Base-by-base conservation (phyloP, 2,113 vertebrate genomes). In the Thalassarche chlororhynchos region DNA sequence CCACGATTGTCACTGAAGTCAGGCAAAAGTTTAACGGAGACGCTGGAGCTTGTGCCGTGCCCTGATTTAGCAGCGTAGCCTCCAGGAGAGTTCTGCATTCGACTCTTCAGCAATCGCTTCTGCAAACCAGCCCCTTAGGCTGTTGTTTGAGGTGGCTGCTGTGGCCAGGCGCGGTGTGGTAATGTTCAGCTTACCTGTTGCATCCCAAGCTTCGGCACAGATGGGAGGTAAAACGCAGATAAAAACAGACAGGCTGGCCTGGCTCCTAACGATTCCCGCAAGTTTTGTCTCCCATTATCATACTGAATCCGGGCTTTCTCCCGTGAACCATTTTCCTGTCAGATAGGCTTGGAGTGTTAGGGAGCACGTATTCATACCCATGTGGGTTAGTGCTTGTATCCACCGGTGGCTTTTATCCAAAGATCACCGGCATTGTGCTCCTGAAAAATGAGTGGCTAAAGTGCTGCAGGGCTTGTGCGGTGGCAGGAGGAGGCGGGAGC, bases 141-240 rank as follows among this genome's bases (percentile, higher is more conserved):
- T 52, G 70, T n/a, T 52, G 80, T 38, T 64, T 21, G 83, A 31
- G 76, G 94, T 66, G 78, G 58, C 83, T 64, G 85, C 85, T 23
- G 87, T n/a, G 75, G 65, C 77, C 55, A 15, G 76, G 79, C 51
- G 26, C 1, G 25, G 17, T 28, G 75, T 29, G 86, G 44, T 9
- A 9, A 21, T 4, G 34, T 4, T 72, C 85, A 36, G 34, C 46
- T 32, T 55, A 71, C 88, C 92, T 92, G 93, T 84, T 91, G 87
- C 78, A 38, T 77, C 81, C 78, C 1, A 0, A 34, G 19, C 84
- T 62, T n/a, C 0, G 0, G 72, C 52, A 4, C 25, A 5, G 68
- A 26, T 0, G 1, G 54, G 65, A 36, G 5, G 5, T 20, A 11
- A 75, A 51, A 8, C 1, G 46, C 40, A 36, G 58, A 13, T 42